These are phyloP conservation scores for Selene dorsalis DNA, from an alignment of 2,797 vertebrate species.

Conservation along the genomic window DNA sequence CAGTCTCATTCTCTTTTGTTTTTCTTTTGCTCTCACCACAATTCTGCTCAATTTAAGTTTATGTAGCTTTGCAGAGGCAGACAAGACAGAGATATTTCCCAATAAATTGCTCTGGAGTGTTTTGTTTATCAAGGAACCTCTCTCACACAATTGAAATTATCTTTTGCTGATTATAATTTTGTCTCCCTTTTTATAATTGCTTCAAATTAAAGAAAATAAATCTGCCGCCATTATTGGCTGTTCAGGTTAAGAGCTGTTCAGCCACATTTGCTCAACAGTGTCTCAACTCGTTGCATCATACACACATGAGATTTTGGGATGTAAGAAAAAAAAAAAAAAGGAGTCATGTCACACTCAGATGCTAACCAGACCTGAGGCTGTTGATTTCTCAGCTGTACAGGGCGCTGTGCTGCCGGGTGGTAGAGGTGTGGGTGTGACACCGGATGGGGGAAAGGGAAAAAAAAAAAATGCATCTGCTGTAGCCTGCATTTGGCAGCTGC, in stretches of 20 bases:
- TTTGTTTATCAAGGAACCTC: constrained; percentile 23
- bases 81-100: neutral
- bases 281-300: constrained; percentile 5
- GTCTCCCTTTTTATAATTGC: neutral
- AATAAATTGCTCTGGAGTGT: neutral
- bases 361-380: constrained; percentile 44
- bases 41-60: constrained; percentile 9
- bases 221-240: neutral
- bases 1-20: constrained; percentile 27
- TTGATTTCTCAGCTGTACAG: constrained; percentile 46
- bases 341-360: constrained; percentile 47
- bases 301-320: constrained; percentile 18
- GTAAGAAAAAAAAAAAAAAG: constrained; percentile 2
- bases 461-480: constrained; percentile 5
- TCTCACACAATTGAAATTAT: constrained; percentile 7
- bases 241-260: neutral
- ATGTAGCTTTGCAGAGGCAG: neutral
- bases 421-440: constrained; percentile 63
- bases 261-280: constrained; percentile 12
- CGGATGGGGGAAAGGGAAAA: constrained; percentile 19
- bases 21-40: constrained; percentile 25
- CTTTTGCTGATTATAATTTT: constrained; percentile 7
- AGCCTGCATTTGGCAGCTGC: constrained; percentile 68
- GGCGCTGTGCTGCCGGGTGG: constrained; percentile 27
- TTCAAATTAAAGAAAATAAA: constrained; percentile 1